Evolutionary conservation across 1,140 invertebrate genomes (phyloP).

Genomic region (Sogatella furcifera): DNA sequence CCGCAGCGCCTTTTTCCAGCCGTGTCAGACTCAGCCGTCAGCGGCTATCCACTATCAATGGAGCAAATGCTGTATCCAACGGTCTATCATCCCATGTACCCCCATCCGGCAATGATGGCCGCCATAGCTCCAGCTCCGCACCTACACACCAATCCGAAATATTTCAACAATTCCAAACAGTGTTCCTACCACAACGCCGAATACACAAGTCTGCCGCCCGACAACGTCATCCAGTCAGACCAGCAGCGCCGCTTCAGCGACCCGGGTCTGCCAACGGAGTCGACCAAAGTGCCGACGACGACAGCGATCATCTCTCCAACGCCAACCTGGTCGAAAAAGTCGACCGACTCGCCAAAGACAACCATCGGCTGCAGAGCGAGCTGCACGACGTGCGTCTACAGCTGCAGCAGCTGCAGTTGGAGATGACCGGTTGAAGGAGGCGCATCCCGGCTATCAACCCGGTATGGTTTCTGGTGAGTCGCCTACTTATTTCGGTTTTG

Average conservation of each 20-base stretch:
- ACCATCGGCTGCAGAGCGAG: conserved; percentile 16
- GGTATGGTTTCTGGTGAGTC: conserved; percentile 9
- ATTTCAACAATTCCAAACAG: no score
- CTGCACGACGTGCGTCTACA: conserved; percentile 16
- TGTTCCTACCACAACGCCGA: background rate
- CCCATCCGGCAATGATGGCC: conserved; percentile 13
- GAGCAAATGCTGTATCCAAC: conserved; percentile 41
- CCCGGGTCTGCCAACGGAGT: conserved; percentile 20
- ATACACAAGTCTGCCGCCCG: conserved; percentile 20
- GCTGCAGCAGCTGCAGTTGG: conserved; percentile 15
- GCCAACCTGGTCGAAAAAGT: conserved; percentile 10
- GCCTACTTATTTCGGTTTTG: no score
- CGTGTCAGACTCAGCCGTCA: conserved; percentile 38
- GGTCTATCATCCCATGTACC: conserved; percentile 29
- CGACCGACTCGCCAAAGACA: conserved; percentile 13
- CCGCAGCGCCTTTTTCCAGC: conserved; percentile 35
- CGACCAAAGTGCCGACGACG: no score
- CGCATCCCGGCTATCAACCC: conserved; percentile 3
- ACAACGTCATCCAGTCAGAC: conserved; percentile 15
- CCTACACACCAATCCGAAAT: no score
- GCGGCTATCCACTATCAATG: conserved; percentile 38
- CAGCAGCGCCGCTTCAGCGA: conserved; percentile 19
- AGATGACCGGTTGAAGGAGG: conserved; percentile 5
- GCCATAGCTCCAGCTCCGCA: background rate
- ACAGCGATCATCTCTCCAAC: conserved; percentile 1